Base-by-base conservation (phyloP, 2,797 vertebrate species). In the Spinibarbus caldwelli region DNA sequence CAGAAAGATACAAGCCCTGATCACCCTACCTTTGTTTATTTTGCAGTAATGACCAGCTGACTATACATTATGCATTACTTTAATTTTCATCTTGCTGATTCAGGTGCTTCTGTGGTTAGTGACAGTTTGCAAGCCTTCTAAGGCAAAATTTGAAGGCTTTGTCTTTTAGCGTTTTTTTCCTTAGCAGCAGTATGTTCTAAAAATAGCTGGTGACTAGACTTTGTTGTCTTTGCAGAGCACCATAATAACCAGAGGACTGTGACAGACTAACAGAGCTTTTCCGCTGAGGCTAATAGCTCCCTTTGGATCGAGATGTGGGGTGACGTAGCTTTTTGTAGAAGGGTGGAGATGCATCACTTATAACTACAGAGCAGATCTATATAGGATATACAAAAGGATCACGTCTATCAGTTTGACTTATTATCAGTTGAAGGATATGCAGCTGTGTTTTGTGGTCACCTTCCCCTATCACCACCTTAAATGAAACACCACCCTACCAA, bases 391-490 rank as follows among this genome's bases (percentile, higher is more conserved):
- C 73, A 54, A 29, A 68, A 52, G 26, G 10, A 23, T 54, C 11
- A 3, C 43, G 14, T 85, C 49, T 34, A 11, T 21, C 36, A 8
- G 26, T 72, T 67, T 45, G 5, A 85, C 38, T 6, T 71, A 66
- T 64, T n/a, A 80, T 64, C 31, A 45, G 57, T 57, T 47, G 47
- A 67, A 47, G 70, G 29, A 70, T 84, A 70, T 45, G 4, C 67
- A 86, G 17, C 78, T 86, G 82, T 86, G 2, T 79, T 45, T 67
- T 66, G 52, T 54, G 26, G 66, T 78, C 84, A 84, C 80, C 87
- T 84, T 64, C 29, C 70, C 64, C 85, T 90, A 88, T 93, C 89
- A 92, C 90, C 92, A 93, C 91, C 90, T 93, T 92, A 86, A 89
- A 89, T 86, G 82, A 89, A 80, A 87, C 84, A 80, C 86, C 45